Conservation (phyloP, 1,140 invertebrate species). For the Drosophila sturtevanti region DNA sequence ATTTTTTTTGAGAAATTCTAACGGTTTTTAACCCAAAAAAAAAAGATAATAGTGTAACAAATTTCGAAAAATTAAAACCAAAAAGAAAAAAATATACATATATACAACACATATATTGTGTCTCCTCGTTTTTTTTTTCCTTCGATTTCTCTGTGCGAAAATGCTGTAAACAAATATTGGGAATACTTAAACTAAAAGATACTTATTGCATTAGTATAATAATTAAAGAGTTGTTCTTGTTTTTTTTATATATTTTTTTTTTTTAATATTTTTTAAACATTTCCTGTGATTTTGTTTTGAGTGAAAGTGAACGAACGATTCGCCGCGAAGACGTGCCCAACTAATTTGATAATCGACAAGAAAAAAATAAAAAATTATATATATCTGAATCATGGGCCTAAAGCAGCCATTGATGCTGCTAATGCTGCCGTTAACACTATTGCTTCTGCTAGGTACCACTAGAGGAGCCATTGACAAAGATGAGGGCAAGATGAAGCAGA, state of each 20-base stretch:
- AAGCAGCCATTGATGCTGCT: slow-evolving; percentile 31
- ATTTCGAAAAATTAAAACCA: slow-evolving; percentile 7
- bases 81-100: slow-evolving; percentile 13
- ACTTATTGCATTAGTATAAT: slow-evolving; percentile 27
- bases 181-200: slow-evolving; percentile 22
- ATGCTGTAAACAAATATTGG: slow-evolving; percentile 44
- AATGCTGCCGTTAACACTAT: slow-evolving; percentile 31
- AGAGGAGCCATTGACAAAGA: slow-evolving; percentile 66
- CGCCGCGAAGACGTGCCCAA: slow-evolving; percentile 56
- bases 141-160: slow-evolving; percentile 51
- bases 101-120: neutral
- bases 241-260: slow-evolving; percentile 34
- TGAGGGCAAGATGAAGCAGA: slow-evolving; percentile 42
- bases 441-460: slow-evolving; percentile 21
- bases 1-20: slow-evolving; percentile 47
- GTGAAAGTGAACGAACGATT: slow-evolving; percentile 69
- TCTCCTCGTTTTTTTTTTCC: slow-evolving; percentile 13
- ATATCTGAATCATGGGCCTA: slow-evolving; percentile 40
- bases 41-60: slow-evolving; percentile 18
- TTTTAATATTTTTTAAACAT: slow-evolving; percentile 46
- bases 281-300: slow-evolving; percentile 44
- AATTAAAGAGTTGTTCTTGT: slow-evolving; percentile 25
- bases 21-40: slow-evolving; percentile 26
- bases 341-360: slow-evolving; percentile 40
- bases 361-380: slow-evolving; percentile 13